Percentiles rank a stretch among this genome's conserved stretches.
Conservation (phyloP, 2,888 invertebrate species). For the Drosophila paranaensis region DNA sequence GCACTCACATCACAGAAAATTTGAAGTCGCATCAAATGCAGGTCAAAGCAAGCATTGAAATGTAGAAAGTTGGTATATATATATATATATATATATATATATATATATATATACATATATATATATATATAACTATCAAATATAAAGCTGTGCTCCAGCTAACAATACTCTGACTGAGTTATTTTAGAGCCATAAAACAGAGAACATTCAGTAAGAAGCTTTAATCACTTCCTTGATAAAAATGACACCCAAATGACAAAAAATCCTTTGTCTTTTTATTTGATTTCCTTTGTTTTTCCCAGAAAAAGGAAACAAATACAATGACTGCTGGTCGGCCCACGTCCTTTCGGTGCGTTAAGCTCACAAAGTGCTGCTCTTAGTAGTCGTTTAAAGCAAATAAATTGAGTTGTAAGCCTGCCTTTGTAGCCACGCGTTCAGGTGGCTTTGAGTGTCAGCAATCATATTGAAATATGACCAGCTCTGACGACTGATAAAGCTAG, state of each 20-base stretch:
- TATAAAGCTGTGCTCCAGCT: too few relatives aligned
- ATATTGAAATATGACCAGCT: conserved; percentile 68
- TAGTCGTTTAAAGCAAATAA: conserved; percentile 58
- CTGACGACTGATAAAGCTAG: conserved; percentile 29
- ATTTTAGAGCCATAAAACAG: background rate
- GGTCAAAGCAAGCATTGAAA: background rate
- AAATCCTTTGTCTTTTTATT: conserved; percentile 14
- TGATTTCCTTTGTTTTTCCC: conserved; percentile 1
- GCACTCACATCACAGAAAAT: background rate
- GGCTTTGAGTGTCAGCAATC: conserved; percentile 71
- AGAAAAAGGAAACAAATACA: conserved; percentile 32
- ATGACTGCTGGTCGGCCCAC: conserved; percentile 34
- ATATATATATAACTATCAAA: background rate
- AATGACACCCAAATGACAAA: background rate
- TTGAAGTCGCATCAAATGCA: conserved; percentile 6
- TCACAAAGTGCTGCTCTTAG: conserved; percentile 46
- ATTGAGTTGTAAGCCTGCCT: conserved; percentile 67
- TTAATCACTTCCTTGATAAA: conserved; percentile 11
- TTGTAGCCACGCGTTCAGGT: conserved; percentile 56
- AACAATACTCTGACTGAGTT: background rate
- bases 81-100: background rate
- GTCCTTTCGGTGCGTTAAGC: conserved; percentile 26
- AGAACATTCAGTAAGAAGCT: background rate
- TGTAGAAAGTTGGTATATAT: background rate
- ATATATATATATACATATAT: background rate